These are phyloP conservation scores for Pteronotus mesoamericanus DNA, from an alignment of 2,797 vertebrate species.

Conservation along the genomic window DNA sequence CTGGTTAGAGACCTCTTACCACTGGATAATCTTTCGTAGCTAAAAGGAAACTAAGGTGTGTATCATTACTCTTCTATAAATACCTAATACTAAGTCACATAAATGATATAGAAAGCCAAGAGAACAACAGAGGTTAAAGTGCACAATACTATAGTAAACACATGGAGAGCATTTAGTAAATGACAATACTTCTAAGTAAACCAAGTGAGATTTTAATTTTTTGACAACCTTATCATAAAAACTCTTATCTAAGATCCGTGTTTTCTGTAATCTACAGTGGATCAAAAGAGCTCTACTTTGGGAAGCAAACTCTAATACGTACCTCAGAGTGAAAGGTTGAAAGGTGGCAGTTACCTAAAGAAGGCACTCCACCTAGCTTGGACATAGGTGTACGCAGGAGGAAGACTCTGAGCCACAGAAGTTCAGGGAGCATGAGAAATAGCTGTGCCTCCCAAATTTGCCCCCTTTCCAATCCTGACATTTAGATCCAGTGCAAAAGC, in stretches of 20 bases:
- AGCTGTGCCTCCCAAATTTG: neutral
- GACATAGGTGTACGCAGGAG: neutral
- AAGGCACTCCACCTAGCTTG: conserved; percentile 4
- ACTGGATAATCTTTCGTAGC: neutral
- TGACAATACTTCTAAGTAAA: neutral
- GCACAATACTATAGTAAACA: neutral
- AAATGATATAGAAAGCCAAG: neutral
- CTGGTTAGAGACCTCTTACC: neutral
- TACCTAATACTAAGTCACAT: neutral
- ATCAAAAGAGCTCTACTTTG: conserved; percentile 20
- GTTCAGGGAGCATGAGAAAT: conserved; percentile 7
- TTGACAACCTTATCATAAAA: conserved; percentile 34
- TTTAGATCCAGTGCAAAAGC: neutral
- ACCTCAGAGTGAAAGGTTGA: neutral
- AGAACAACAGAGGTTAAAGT: neutral
- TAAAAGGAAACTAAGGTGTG: neutral
- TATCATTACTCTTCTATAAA: conserved; percentile 46
- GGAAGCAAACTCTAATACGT: conserved; percentile 19
- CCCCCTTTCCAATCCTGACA: neutral
- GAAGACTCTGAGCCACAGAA: neutral
- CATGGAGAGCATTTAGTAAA: conserved; percentile 6
- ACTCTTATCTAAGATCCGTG: neutral
- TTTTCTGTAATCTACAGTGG: neutral
- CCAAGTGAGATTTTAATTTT: neutral
- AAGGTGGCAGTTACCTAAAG: neutral